Evolutionary conservation across 2,888 invertebrate species (phyloP).

Genomic region (Tachina lurida): DNA sequence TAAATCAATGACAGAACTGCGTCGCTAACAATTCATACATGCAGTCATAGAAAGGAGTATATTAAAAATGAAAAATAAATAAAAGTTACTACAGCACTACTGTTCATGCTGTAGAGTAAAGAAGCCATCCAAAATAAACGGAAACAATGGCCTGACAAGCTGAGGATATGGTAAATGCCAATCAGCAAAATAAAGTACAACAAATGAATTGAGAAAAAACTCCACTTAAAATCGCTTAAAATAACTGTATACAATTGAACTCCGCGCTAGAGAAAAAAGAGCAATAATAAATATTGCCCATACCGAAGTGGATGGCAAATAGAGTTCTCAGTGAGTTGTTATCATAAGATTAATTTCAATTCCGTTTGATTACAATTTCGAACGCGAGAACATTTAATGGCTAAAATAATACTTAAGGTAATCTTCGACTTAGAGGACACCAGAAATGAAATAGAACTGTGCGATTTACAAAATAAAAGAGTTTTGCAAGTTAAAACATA

Average conservation of each 20-base stretch:
- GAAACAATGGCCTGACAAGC: constrained; percentile 69
- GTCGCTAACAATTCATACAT: background rate
- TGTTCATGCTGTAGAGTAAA: constrained; percentile 30
- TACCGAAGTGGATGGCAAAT: background rate
- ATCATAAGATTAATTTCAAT: too few relatives aligned
- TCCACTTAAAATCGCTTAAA: constrained; percentile 47
- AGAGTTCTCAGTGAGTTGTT: constrained; percentile 4
- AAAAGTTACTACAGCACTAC: constrained; percentile 32
- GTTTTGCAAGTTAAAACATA: too few relatives aligned
- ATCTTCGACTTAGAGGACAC: too few relatives aligned
- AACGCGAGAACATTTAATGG: too few relatives aligned
- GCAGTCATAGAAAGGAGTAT: background rate
- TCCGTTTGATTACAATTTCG: too few relatives aligned
- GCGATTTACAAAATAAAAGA: too few relatives aligned
- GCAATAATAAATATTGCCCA: constrained; percentile 28
- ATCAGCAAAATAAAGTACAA: constrained; percentile 64
- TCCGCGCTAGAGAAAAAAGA: constrained; percentile 27
- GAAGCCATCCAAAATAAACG: constrained; percentile 54
- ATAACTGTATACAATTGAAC: constrained; percentile 54
- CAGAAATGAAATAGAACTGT: too few relatives aligned
- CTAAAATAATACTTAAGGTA: too few relatives aligned
- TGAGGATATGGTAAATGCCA: constrained; percentile 71
- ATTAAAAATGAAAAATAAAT: too few relatives aligned
- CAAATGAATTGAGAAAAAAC: constrained; percentile 26
- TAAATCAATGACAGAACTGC: constrained; percentile 60